Conservation (phyloP, 2,888 invertebrate species). For the Yponomeuta evonymella region DNA sequence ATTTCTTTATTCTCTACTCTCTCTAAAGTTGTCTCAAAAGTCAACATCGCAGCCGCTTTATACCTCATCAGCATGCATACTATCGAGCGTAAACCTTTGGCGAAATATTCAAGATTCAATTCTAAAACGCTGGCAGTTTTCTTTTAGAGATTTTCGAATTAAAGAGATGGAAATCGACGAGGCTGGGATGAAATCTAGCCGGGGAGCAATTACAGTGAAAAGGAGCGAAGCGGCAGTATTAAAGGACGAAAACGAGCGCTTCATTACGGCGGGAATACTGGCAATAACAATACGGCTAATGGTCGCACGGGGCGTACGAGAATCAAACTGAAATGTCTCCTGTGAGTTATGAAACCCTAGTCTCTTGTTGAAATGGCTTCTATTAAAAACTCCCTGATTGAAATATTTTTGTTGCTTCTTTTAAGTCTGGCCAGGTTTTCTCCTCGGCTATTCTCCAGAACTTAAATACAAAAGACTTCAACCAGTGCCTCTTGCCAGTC, state of each 20-base stretch:
- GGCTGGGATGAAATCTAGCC: conserved; percentile 58
- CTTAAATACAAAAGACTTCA: neutral
- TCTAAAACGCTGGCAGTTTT: conserved; percentile 15
- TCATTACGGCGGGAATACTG: conserved; percentile 65
- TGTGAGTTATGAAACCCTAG: conserved; percentile 45
- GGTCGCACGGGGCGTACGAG: conserved; percentile 35
- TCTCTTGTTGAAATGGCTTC: conserved; percentile 22
- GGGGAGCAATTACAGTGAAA: conserved; percentile 53
- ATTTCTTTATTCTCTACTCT: conserved; percentile 47
- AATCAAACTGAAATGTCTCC: conserved; percentile 46
- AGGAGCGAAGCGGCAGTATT: conserved; percentile 62
- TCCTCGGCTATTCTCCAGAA: too few species aligned
- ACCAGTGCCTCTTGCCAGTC: too few species aligned
- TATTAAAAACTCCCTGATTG: conserved; percentile 20
- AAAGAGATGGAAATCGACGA: conserved; percentile 42
- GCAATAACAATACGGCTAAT: conserved; percentile 74
- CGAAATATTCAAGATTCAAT: conserved; percentile 48
- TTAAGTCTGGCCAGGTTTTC: neutral
- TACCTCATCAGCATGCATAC: conserved; percentile 56
- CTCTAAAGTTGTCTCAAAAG: conserved; percentile 44
- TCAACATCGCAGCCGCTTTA: conserved; percentile 51
- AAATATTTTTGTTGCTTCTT: neutral
- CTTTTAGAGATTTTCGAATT: conserved; percentile 19
- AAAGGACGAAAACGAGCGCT: conserved; percentile 69
- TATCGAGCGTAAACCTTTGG: conserved; percentile 18